Evolutionary conservation across 2,797 vertebrate species (phyloP), one percentile per base, ranked within the genome.

Genomic region (Gymnopithys bicolor): DNA sequence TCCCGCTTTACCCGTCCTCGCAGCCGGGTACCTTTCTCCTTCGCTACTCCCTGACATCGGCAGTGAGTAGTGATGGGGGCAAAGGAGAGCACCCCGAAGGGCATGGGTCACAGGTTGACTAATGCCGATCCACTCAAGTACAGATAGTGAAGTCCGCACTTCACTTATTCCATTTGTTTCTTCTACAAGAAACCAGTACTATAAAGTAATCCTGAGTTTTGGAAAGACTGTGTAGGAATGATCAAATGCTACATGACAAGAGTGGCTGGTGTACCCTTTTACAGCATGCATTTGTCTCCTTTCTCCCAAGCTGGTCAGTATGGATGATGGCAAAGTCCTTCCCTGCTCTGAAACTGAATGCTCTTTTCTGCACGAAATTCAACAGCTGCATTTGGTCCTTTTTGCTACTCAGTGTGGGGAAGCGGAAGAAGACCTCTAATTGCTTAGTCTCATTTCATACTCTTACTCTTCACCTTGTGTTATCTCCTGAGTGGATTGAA

Each of bases 111-210:
- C 12, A 2, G 11, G 48, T 3, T 37, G 70, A 17, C 14, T 30
- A 19, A 8, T 2, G 5, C 39, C 4, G 5, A 16, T n/a, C 25
- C 9, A 2, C 63, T 48, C 5, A 9, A 19, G 22, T 30, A 7
- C 12, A 9, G 49, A 43, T 27, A 87, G 39, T 5, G 6, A 51
- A 59, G 49, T 15, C 19, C 0, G 0, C 30, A 1, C 30, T 28
- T n/a, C 23, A 3, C 30, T 27, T 53, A 33, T 13, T 2, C 13
- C 8, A 24, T 52, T 60, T 49, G 13, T 19, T 60, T 67, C 41
- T 62, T 66, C 58, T 48, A 28, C 45, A 32, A 11, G 11, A 56
- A 79, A 28, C 12, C 37, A 32, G 8, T 12, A 3, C 17, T 19
- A 4, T 32, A 30, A 71, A 75, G 35, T 12, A 35, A 35, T 66